phyloP scores from a whole-genome alignment of 2,113 vertebrate genomes.

The Hymenochirus boettgeri region DNA sequence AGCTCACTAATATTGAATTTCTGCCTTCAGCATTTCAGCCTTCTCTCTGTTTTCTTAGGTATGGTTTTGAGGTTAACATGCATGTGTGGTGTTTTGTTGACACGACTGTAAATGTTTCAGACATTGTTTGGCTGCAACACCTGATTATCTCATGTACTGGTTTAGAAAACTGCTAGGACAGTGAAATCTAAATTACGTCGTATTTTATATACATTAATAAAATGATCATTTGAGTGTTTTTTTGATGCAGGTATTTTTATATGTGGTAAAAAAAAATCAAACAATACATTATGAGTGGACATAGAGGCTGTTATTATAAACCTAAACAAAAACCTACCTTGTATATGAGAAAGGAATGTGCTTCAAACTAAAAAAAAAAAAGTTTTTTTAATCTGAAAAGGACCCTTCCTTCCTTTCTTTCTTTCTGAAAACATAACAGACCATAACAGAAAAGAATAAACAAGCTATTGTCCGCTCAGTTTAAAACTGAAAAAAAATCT shows the following conservation, averaged over 20 bases:
- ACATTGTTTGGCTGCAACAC: constrained; percentile 18
- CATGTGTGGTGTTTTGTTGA: constrained; percentile 38
- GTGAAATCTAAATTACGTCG: neutral
- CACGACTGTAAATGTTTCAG: constrained; percentile 33
- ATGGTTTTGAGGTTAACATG: constrained; percentile 41
- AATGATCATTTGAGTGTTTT: no score
- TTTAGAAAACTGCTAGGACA: constrained; percentile 1
- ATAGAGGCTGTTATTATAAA: no score
- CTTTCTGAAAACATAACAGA: neutral
- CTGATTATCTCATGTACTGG: neutral
- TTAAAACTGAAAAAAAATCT: neutral
- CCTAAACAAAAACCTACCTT: no score
- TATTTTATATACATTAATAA: no score
- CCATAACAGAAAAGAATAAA: neutral
- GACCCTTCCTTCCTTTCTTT: neutral
- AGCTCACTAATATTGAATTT: constrained; percentile 46
- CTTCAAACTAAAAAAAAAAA: neutral
- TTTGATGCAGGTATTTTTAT: no score
- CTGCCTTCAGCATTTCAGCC: constrained; percentile 45
- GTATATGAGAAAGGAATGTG: no score
- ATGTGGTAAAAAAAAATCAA: no score
- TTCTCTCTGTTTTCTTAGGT: constrained; percentile 46
- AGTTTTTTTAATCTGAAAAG: neutral
- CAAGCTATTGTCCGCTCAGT: neutral
- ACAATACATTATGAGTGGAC: no score